A percentile compares a stretch with the other conserved stretches of the same genome.
Conservation (phyloP, 2,797 vertebrate species). For the Takifugu rubripes region DNA sequence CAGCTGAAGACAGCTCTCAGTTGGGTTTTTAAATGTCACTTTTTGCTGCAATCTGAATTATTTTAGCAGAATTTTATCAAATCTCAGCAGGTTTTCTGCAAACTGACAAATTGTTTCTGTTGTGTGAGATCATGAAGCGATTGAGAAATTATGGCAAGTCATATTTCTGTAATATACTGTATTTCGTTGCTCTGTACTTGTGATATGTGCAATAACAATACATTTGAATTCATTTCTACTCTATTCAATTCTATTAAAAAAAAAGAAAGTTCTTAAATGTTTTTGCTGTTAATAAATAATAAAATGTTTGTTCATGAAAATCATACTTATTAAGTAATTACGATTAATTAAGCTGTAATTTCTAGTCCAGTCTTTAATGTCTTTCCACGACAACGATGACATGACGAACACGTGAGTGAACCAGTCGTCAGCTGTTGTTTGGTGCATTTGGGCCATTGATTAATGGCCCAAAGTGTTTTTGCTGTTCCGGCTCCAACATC, state of each 20-base stretch:
- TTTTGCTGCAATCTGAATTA: neutral
- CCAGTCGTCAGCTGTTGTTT: slow-evolving; percentile 79
- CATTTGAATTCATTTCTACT: too few relatives aligned
- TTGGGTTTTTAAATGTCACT: neutral
- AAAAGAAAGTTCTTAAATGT: too few relatives aligned
- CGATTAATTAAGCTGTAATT: neutral
- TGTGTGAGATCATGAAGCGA: too few relatives aligned
- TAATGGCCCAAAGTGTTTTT: slow-evolving; percentile 94
- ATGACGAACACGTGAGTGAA: slow-evolving; percentile 78
- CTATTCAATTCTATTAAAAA: too few relatives aligned
- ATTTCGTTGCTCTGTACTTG: too few relatives aligned
- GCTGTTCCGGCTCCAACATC: slow-evolving; percentile 96
- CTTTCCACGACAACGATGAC: slow-evolving; percentile 87
- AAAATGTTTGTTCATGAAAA: too few relatives aligned
- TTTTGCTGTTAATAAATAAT: too few relatives aligned
- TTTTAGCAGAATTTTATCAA: neutral
- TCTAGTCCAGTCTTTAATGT: neutral
- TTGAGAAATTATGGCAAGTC: too few relatives aligned
- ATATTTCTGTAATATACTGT: too few relatives aligned
- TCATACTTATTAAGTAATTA: too few relatives aligned
- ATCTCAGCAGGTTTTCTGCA: neutral
- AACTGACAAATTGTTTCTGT: neutral
- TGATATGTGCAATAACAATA: too few relatives aligned
- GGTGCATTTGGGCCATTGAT: slow-evolving; percentile 87
- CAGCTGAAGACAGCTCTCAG: slow-evolving; percentile 1